phyloP scores from a whole-genome alignment of 2,888 invertebrate genomes.

The Drosophila nigricruria region DNA sequence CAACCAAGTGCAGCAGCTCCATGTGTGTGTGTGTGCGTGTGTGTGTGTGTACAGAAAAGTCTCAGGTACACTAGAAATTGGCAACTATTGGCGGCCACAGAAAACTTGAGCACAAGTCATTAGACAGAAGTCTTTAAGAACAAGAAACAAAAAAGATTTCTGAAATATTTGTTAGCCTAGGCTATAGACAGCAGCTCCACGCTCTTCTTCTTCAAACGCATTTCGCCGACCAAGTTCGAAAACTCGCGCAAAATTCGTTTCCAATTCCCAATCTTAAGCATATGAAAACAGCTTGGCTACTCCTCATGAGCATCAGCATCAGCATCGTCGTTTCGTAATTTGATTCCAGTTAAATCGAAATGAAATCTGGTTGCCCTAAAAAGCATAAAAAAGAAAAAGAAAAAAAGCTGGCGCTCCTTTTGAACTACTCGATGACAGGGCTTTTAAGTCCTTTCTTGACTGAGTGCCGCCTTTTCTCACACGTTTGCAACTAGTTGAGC shows the following conservation, averaged over 20 bases:
- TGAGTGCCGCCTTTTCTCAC: conserved; percentile 14
- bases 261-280: conserved; percentile 17
- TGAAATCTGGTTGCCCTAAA: conserved; percentile 69
- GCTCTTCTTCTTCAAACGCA: conserved; percentile 21
- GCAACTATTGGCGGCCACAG: conserved; percentile 27
- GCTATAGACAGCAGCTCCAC: neutral
- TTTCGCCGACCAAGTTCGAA: conserved; percentile 10
- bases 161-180: conserved; percentile 2
- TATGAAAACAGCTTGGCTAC: conserved; percentile 23
- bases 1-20: conserved; percentile 21
- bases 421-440: conserved; percentile 40
- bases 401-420: conserved; percentile 52
- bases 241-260: conserved; percentile 7
- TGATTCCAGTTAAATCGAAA: conserved; percentile 80
- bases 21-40: neutral
- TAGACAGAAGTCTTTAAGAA: neutral
- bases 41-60: conserved; percentile 1
- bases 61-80: conserved; percentile 47
- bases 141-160: conserved; percentile 13
- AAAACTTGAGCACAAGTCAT: conserved; percentile 1
- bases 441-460: conserved; percentile 41
- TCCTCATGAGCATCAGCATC: conserved; percentile 2
- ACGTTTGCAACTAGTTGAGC: conserved; percentile 5
- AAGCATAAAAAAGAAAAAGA: conserved; percentile 30
- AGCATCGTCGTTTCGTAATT: conserved; percentile 61